Percentiles rank a stretch among this genome's conserved stretches.
These are phyloP conservation scores for Rhamnusium bicolor DNA, from an alignment of 2,888 invertebrate species.

Conservation along the genomic window DNA sequence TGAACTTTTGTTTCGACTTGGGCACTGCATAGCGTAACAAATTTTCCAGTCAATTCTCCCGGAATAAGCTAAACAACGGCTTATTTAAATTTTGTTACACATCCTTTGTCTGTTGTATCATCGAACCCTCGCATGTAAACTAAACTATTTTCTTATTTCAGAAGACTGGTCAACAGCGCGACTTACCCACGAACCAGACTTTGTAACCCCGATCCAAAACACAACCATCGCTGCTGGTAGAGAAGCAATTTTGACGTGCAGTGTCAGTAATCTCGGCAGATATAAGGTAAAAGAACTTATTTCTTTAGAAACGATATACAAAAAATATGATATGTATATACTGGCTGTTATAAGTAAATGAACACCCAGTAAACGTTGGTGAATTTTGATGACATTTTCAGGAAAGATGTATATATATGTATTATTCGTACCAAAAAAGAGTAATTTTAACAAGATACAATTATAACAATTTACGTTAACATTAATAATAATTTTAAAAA, in stretches of 20 bases:
- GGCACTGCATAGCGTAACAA: not conserved
- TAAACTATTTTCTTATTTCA: conserved; percentile 66
- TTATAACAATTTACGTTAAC: too few species aligned
- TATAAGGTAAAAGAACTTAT: conserved; percentile 74
- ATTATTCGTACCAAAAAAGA: too few species aligned
- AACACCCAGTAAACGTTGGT: too few species aligned
- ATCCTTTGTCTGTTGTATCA: not conserved
- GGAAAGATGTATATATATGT: too few species aligned
- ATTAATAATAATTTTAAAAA: too few species aligned
- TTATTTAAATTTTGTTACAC: not conserved
- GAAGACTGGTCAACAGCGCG: conserved; percentile 76
- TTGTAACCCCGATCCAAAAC: conserved; percentile 77
- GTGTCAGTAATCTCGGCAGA: conserved; percentile 77
- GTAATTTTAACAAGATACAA: too few species aligned
- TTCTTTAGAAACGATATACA: not conserved
- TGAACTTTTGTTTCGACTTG: not conserved
- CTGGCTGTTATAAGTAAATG: too few species aligned
- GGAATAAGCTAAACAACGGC: not conserved
- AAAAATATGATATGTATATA: too few species aligned
- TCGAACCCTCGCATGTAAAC: not conserved
- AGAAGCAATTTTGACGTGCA: conserved; percentile 78
- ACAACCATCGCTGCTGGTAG: conserved; percentile 78
- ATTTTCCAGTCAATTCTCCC: not conserved
- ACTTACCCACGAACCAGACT: conserved; percentile 76
- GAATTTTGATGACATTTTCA: too few species aligned